Percentiles rank a stretch among this genome's conserved stretches.
These are phyloP conservation scores for Erythrocebus patas DNA, from an alignment of 2,113 vertebrate species.

Conservation along the genomic window DNA sequence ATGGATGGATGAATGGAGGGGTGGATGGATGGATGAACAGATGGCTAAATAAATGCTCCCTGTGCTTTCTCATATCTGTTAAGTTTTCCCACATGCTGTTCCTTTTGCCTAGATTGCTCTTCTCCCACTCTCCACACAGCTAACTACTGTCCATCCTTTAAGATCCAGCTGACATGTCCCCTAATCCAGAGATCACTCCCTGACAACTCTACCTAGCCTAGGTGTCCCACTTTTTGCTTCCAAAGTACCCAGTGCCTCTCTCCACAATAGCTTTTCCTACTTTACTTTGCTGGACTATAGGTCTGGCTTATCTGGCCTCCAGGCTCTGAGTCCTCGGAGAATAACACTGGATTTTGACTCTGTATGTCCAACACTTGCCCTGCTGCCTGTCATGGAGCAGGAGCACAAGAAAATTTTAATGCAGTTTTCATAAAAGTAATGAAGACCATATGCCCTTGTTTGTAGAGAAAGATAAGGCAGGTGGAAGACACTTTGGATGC, in stretches of 20 bases:
- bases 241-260: not conserved
- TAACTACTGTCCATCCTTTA: not conserved
- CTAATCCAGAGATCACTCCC: not conserved
- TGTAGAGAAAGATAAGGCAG: constrained; percentile 59
- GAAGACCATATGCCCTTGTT: not conserved
- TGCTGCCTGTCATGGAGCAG: not conserved
- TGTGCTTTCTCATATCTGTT: not conserved
- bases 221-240: not conserved
- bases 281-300: not conserved
- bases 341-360: not conserved
- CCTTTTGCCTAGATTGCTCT: not conserved
- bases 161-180: not conserved
- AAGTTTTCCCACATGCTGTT: not conserved
- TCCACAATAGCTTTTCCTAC: not conserved
- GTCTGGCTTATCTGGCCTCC: not conserved
- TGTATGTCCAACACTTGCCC: not conserved
- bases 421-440: not conserved
- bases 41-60: not conserved
- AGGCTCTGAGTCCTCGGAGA: not conserved
- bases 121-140: not conserved
- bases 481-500: constrained; percentile 59
- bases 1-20: not conserved
- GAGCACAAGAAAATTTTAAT: not conserved
- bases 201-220: not conserved
- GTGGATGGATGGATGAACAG: not conserved